Evolutionary conservation across 1,140 invertebrate species (phyloP), one percentile per base, ranked within the genome.

Genomic region (Drosophila bifasciata): DNA sequence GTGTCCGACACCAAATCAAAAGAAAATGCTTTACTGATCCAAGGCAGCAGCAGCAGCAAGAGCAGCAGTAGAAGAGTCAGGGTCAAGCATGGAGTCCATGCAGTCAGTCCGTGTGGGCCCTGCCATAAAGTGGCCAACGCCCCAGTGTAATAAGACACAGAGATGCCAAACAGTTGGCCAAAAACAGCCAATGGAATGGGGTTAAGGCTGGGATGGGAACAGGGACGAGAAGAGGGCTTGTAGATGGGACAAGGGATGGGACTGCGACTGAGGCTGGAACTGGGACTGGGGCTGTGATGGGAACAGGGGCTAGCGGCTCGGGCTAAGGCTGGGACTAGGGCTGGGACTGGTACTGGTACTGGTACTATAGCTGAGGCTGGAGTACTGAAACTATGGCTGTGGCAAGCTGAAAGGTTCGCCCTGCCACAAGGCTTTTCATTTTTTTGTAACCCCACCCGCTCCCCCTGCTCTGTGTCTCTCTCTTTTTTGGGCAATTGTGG

Each of bases 131-230:
- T 69, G 74, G 80, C 58, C 70, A 83, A 84, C 74, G 70, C 76
- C 80, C 58, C 40, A 32, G 68, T 61, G 57, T 79, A 83, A 85
- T 79, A 83, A 84, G 79, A 76, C 75, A 83, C 56, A 23, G 43
- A 71, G 25, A 55, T 55, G 5, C 49, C 49, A 19, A 36, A 17
- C 25, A 32, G 13, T 19, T 11, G n/a, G 49, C 15, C n/a, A n/a
- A n/a, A n/a, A n/a, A n/a, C n/a, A 9, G 15, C 15, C n/a, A 36
- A 32, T 17, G 49, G 49, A 51, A 51, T 13, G 25, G 25, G 17
- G 15, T 36, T 36, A 28, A 6, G 25, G 25, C 25, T 50, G 25
- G 23, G 36, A n/a, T 2, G 32, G 11, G 19, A 21, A 7, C 25
- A 2, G 25, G 25, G 1, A 9, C 5, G 17, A 6, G 15, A 52